These are phyloP conservation scores for Caenorhabditis wallacei DNA, from an alignment of 2,888 invertebrate genomes.

Conservation along the genomic window DNA sequence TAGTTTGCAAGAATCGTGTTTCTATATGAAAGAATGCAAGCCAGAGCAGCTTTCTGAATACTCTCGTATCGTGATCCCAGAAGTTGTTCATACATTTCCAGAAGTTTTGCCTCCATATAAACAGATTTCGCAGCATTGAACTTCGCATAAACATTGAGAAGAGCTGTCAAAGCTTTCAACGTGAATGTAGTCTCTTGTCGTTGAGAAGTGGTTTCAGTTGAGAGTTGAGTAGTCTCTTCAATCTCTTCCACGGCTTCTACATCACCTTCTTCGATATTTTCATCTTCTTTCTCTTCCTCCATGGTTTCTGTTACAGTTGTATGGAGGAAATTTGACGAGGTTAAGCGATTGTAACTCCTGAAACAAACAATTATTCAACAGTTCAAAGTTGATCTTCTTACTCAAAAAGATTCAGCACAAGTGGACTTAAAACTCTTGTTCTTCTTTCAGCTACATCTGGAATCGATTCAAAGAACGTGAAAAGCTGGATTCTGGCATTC, in stretches of 20 bases:
- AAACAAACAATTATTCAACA: conserved; percentile 45
- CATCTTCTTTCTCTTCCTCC: conserved; percentile 58
- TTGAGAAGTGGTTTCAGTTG: conserved; percentile 38
- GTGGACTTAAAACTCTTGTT: conserved; percentile 89
- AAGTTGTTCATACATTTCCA: conserved; percentile 84
- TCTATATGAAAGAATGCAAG: conserved; percentile 92
- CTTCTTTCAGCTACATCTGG: conserved; percentile 89
- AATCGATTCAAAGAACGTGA: conserved; percentile 84
- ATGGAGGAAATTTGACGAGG: not conserved
- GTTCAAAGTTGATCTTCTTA: conserved; percentile 84
- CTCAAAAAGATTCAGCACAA: conserved; percentile 91
- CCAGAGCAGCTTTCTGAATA: conserved; percentile 91
- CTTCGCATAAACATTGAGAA: conserved; percentile 86
- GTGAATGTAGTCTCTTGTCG: conserved; percentile 42
- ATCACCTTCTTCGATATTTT: conserved; percentile 73
- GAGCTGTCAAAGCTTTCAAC: conserved; percentile 68
- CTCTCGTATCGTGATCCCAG: conserved; percentile 84
- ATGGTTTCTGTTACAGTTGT: not conserved
- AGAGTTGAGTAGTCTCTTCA: conserved; percentile 13
- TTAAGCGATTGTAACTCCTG: conserved; percentile 49
- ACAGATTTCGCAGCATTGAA: conserved; percentile 91
- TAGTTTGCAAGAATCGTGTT: conserved; percentile 90
- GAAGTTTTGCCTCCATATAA: conserved; percentile 89
- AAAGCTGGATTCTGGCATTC: conserved; percentile 64
- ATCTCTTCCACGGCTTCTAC: conserved; percentile 67